Evolutionary conservation across 2,888 invertebrate species (phyloP).

Genomic region (Lithophane socia): DNA sequence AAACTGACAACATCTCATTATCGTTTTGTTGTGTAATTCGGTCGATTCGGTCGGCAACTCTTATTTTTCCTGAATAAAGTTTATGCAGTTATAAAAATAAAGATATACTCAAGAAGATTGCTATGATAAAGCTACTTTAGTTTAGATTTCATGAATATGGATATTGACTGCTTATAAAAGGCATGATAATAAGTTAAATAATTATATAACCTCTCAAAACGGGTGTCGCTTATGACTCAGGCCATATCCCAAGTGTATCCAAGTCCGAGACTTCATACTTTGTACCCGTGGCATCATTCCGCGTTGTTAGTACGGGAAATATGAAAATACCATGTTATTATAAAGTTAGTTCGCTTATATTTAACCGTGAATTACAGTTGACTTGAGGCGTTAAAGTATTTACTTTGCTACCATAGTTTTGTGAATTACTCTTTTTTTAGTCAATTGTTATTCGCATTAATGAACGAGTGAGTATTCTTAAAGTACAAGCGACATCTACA

Average conservation of each 20-base stretch:
- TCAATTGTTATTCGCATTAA: not conserved
- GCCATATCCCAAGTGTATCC: slow-evolving; percentile 73
- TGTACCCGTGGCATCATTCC: slow-evolving; percentile 79
- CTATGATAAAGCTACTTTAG: not conserved
- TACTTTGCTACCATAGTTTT: slow-evolving; percentile 37
- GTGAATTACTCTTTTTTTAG: slow-evolving; percentile 6
- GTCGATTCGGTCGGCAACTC: not conserved
- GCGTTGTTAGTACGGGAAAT: slow-evolving; percentile 82
- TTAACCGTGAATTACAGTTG: slow-evolving; percentile 71
- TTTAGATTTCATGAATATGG: not conserved
- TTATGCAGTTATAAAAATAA: not conserved
- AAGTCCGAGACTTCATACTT: slow-evolving; percentile 82
- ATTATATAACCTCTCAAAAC: not conserved
- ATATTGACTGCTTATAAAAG: not conserved
- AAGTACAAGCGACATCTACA: too few relatives aligned
- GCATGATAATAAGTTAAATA: not conserved
- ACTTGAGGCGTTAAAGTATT: slow-evolving; percentile 56
- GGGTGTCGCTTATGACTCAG: slow-evolving; percentile 43
- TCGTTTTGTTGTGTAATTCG: not conserved
- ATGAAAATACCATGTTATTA: slow-evolving; percentile 84
- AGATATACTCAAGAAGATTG: not conserved
- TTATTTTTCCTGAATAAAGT: not conserved
- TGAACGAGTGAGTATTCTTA: not conserved
- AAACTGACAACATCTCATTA: too few relatives aligned
- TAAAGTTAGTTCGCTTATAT: slow-evolving; percentile 76